Evolutionary conservation across 1,140 invertebrate genomes (phyloP).

Genomic region (Euschistus heros): DNA sequence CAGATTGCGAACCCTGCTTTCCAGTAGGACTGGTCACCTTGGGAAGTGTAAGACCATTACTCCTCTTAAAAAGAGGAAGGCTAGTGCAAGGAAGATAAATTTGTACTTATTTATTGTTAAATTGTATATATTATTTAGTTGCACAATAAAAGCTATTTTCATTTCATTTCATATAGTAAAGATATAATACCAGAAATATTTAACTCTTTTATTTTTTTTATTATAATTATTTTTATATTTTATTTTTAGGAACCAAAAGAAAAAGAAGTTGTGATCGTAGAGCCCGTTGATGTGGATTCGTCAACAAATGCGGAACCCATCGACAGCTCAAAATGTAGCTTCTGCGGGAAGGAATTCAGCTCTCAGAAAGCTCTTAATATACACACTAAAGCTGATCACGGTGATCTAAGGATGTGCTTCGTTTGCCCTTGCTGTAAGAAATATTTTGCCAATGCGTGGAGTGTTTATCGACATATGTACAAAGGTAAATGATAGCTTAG

Average conservation of each 20-base stretch:
- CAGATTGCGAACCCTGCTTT: no score
- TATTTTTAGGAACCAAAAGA: constrained; percentile 12
- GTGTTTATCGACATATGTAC: constrained; percentile 58
- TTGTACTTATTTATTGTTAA: no score
- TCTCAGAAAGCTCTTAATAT: constrained; percentile 51
- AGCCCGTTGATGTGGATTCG: constrained; percentile 23
- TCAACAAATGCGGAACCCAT: not conserved
- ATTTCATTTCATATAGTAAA: no score
- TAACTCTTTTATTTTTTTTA: no score
- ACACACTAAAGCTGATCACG: constrained; percentile 55
- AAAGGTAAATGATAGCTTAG: constrained; percentile 43
- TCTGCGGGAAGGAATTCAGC: constrained; percentile 40
- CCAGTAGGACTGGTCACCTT: no score
- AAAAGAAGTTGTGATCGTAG: constrained; percentile 19
- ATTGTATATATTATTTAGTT: no score
- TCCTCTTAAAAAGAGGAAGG: no score
- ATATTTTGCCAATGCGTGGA: constrained; percentile 54
- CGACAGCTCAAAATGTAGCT: not conserved
- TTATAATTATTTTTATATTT: not conserved
- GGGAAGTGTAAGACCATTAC: no score
- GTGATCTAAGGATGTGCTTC: constrained; percentile 45
- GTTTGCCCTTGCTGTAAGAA: constrained; percentile 56
- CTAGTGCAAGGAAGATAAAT: no score
- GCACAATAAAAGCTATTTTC: no score
- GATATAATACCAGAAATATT: no score